These are phyloP conservation scores for Struthio camelus DNA, from an alignment of 2,113 vertebrate species.

Conservation along the genomic window DNA sequence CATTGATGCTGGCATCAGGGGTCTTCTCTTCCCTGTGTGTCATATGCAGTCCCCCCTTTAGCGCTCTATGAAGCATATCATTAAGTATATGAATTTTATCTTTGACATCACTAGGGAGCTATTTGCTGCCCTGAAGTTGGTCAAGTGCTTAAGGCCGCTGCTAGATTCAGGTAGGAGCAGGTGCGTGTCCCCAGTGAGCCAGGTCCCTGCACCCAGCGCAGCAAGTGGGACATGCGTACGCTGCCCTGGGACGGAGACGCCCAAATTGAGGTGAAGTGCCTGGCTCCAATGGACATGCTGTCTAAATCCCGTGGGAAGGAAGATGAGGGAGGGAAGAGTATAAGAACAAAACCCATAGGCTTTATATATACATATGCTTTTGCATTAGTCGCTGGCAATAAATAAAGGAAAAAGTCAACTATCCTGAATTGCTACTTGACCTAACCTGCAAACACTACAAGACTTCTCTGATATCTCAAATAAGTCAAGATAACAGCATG, in stretches of 20 bases:
- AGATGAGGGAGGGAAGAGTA: not conserved
- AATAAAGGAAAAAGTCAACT: not conserved
- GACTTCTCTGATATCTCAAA: not conserved
- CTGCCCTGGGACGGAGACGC: not conserved
- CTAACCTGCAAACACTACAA: not conserved
- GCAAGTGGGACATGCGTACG: rapidly evolving
- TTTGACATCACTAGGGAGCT: not conserved
- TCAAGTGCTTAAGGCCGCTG: not conserved
- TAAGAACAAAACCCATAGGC: not conserved
- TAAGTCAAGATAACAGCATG: not conserved
- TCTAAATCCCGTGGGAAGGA: not conserved
- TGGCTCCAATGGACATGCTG: rapidly evolving
- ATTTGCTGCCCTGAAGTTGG: not conserved
- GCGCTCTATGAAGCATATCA: not conserved
- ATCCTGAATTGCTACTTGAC: rapidly evolving
- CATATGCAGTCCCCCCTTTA: rapidly evolving
- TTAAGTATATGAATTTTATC: not conserved
- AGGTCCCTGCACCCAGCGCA: not conserved
- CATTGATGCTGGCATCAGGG: rapidly evolving
- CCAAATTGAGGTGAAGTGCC: not conserved
- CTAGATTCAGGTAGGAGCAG: not conserved
- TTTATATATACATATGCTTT: not conserved
- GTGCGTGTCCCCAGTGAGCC: not conserved
- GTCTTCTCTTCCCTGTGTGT: not conserved
- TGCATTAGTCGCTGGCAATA: not conserved